Evolutionary conservation across 2,797 vertebrate genomes (phyloP).

Genomic region (Malurus splendens): DNA sequence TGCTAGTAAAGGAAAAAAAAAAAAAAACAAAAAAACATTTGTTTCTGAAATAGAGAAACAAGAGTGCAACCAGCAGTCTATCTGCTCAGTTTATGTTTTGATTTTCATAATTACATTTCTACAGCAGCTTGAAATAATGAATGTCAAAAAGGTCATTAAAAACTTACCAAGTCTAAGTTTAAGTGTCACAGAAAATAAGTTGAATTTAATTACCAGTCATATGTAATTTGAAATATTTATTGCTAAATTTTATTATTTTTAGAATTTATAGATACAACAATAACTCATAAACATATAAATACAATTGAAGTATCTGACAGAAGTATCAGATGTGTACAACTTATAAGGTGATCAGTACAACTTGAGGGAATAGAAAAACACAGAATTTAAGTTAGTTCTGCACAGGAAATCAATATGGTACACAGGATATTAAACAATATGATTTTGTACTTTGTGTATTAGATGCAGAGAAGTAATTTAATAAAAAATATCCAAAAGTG

Average conservation of each 20-base stretch:
- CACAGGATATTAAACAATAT: not conserved
- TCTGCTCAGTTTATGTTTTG: not conserved
- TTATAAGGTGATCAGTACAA: not conserved
- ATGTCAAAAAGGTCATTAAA: not conserved
- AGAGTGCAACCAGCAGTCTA: not conserved
- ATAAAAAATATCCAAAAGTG: not conserved
- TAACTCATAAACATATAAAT: not conserved
- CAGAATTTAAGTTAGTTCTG: not conserved
- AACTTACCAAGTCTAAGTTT: not conserved
- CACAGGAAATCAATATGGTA: not conserved
- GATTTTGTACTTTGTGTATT: not conserved
- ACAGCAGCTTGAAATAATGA: not conserved
- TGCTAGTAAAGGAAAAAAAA: not conserved
- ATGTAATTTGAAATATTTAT: not conserved
- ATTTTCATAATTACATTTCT: not conserved
- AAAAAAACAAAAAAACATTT: rapidly evolving
- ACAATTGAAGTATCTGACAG: not conserved
- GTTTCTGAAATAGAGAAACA: not conserved
- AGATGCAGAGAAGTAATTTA: not conserved
- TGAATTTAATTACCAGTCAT: not conserved
- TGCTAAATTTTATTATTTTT: not conserved
- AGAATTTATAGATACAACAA: not conserved
- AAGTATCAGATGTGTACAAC: not conserved
- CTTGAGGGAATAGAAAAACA: not conserved
- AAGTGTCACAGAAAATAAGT: not conserved